Evolutionary conservation across 2,888 invertebrate genomes (phyloP), one percentile per base, ranked within the genome.

Genomic region (Boloria euphrosyne): DNA sequence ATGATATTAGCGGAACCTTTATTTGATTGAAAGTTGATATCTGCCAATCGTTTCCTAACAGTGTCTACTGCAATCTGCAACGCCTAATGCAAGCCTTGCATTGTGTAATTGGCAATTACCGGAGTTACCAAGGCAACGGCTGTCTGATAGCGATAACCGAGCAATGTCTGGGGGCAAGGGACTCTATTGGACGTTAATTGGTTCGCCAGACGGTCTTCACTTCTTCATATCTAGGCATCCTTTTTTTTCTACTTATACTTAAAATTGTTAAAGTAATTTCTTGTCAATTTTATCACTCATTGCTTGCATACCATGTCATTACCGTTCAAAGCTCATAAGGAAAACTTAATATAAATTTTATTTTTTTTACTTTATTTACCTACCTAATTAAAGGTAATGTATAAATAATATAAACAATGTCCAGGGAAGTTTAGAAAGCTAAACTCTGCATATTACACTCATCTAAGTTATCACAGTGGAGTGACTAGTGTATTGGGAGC

Each of bases 101-200:
- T 85, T 85, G 82, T 81, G 82, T 78, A 85, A 86, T 82, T 82
- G 79, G 70, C 80, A 77, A 82, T 82, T 84, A 86, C 82, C 77
- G 77, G 75, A 73, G 82, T 84, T 82, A 77, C 80, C 79, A 83
- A 80, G 83, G 82, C 82, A 75, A 84, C 80, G 76, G 74, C 73
- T 75, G 76, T 75, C 76, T 77, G 83, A 82, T 83, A 81, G 75
- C 78, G 78, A 82, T 82, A 83, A 79, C 78, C 74, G 76, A 80
- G 76, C 78, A 77, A 83, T 76, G 82, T 84, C 84, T 83, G 83
- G 79, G 81, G 81, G 84, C 83, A 83, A 83, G 77, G 81, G 83
- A 81, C 82, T 83, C 79, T 81, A 85, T 87, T 85, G 84, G 75
- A 83, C 79, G 78, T 77, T 89, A 89, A 90, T 89, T 88, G 87